These are phyloP conservation scores for Lasius platythorax DNA, from an alignment of 2,888 invertebrate genomes.

Conservation along the genomic window DNA sequence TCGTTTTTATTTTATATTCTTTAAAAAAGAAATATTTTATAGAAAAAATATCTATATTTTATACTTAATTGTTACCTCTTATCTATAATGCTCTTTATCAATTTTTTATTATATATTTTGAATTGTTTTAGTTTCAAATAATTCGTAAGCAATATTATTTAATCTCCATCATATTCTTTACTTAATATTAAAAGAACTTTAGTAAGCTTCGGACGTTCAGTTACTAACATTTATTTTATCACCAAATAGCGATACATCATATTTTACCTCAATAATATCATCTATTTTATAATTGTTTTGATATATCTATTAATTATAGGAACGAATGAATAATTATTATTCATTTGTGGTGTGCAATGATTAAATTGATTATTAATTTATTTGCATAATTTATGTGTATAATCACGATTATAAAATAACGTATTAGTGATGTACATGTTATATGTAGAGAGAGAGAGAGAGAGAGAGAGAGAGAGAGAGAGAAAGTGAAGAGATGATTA, in stretches of 20 bases:
- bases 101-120: neutral
- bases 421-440: neutral
- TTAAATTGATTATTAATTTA: slow-evolving; percentile 19
- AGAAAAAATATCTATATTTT: neutral
- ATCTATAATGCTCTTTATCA: neutral
- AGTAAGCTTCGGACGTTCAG: neutral
- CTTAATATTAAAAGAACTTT: neutral
- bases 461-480: no score
- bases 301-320: neutral
- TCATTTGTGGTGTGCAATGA: neutral
- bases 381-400: neutral
- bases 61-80: neutral
- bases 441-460: neutral
- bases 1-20: neutral
- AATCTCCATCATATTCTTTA: neutral
- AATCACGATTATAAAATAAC: neutral
- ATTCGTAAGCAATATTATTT: neutral
- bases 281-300: neutral
- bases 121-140: neutral
- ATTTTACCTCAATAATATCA: neutral
- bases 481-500: neutral
- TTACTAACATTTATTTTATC: neutral
- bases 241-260: neutral
- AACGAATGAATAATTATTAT: neutral
- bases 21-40: neutral